phyloP scores from a whole-genome alignment of 1,140 invertebrate genomes.

The Halyomorpha halys region DNA sequence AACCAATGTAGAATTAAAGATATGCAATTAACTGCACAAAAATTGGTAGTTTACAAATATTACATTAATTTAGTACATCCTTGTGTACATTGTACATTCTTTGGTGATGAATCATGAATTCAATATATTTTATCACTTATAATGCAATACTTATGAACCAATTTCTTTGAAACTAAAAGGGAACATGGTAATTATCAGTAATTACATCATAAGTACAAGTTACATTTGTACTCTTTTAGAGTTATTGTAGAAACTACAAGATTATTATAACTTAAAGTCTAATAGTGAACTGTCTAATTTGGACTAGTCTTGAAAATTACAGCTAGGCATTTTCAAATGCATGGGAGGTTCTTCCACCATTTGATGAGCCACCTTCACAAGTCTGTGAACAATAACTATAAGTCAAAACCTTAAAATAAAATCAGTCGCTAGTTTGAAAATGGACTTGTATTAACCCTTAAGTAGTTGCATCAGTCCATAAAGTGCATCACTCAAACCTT shows the following conservation, averaged over 20 bases:
- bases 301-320: conserved; percentile 13
- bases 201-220: background rate
- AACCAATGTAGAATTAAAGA: too few relatives aligned
- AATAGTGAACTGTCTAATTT: conserved; percentile 17
- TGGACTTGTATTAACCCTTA: too few relatives aligned
- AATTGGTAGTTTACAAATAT: background rate
- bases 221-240: conserved; percentile 6
- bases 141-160: background rate
- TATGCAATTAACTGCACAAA: background rate
- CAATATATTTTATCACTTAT: background rate
- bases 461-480: too few relatives aligned
- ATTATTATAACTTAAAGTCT: conserved; percentile 6
- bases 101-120: conserved; percentile 10
- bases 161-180: background rate
- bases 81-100: background rate
- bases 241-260: conserved; percentile 4
- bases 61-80: too few relatives aligned
- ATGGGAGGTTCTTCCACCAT: conserved; percentile 17
- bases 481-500: too few relatives aligned
- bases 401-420: too few relatives aligned
- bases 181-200: background rate
- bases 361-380: conserved; percentile 21
- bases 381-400: conserved; percentile 13
- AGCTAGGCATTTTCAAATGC: conserved; percentile 10
- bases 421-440: too few relatives aligned